Evolutionary conservation across 2,113 vertebrate genomes (phyloP).

Genomic region (Mohoua ochrocephala): DNA sequence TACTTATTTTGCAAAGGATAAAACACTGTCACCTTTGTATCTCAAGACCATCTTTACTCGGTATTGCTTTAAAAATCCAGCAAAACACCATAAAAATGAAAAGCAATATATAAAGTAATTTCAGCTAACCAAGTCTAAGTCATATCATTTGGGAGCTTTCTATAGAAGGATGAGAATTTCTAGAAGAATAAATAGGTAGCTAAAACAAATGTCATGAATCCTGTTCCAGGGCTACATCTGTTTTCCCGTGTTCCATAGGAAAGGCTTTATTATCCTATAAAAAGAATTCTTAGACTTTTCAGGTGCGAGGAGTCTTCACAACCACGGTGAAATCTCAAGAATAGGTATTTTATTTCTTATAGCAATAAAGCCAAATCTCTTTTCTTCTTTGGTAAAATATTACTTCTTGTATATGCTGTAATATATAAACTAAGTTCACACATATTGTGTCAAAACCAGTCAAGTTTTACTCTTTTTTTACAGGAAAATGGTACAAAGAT

Average conservation of each 20-base stretch:
- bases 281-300: background rate
- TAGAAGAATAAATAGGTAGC: background rate
- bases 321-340: background rate
- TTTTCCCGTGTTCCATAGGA: background rate
- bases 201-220: background rate
- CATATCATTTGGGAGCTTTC: background rate
- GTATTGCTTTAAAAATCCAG: background rate
- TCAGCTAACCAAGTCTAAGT: background rate
- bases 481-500: background rate
- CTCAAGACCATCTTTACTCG: background rate
- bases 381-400: background rate
- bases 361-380: background rate
- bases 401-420: background rate
- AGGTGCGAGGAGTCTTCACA: background rate
- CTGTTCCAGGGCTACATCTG: background rate
- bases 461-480: background rate
- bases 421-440: background rate
- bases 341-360: background rate
- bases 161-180: background rate
- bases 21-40: background rate
- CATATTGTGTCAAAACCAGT: background rate
- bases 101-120: background rate
- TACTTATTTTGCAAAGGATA: background rate
- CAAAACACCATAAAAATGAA: background rate
- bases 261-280: background rate